Evolutionary conservation across 2,113 vertebrate species (phyloP), one percentile per base, ranked within the genome.

Genomic region (Fukomys damarensis): DNA sequence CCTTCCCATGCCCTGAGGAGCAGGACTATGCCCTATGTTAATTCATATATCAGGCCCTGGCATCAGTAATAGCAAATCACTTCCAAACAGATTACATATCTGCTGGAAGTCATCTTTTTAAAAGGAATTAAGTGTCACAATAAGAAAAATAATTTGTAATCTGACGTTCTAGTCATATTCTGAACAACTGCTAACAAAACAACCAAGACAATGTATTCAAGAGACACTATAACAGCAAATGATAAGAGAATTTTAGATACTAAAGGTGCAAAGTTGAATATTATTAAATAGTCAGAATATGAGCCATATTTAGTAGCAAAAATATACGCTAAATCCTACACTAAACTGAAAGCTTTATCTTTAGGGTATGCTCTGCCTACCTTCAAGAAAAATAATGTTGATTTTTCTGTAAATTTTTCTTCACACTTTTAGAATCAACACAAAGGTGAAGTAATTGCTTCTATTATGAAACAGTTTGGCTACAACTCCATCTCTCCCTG

Each of bases 251-350:
- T 35, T n/a, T 76, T 87, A 79, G 52, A 65, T 82, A 12, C 54
- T 35, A 85, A 85, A 94, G 65, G 9, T 54, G 63, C 28, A 68
- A 3, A 74, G 54, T n/a, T 41, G 7, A 87, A 65, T 90, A 66
- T 80, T 83, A 86, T 58, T 87, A 63, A 74, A 66, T 7, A 11
- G 56, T 79, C 72, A 43, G 46, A 87, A 80, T 17, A 30, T 61
- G 19, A 94, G 11, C 2, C n/a, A 59, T 59, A 58, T 59, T 92
- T 70, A 22, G 32, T 87, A 54, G 1, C 82, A 90, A 85, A 11
- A 32, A 56, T 43, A 76, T 68, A 59, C n/a, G 82, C 65, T 81
- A n/a, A 86, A 90, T 88, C 91, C 30, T 91, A 84, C 87, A 92
- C 24, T 46, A 87, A 92, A 79, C 14, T 52, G 58, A 86, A 90